Percentiles rank a stretch among this genome's conserved stretches.
These are phyloP conservation scores for Dynastes hyllus DNA, from an alignment of 2,888 invertebrate species.

Conservation along the genomic window DNA sequence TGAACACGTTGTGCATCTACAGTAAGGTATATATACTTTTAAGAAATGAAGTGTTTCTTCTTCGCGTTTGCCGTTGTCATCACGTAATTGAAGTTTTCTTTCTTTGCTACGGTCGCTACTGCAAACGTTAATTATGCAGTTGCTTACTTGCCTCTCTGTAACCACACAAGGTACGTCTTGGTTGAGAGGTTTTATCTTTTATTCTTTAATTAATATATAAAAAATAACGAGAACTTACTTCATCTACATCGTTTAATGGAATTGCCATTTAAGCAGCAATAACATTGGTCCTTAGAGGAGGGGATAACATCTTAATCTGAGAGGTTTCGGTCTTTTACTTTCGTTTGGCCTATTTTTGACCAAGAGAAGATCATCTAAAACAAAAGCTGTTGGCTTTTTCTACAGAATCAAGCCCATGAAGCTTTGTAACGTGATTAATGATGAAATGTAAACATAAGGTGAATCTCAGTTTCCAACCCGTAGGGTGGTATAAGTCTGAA, in stretches of 20 bases:
- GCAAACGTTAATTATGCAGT: background rate
- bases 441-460: too few relatives aligned
- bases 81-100: constrained; percentile 56
- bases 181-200: background rate
- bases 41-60: constrained; percentile 52
- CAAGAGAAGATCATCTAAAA: too few relatives aligned
- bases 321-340: too few relatives aligned
- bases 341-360: too few relatives aligned
- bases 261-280: background rate
- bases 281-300: background rate
- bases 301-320: too few relatives aligned
- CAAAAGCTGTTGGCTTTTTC: too few relatives aligned
- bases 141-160: background rate
- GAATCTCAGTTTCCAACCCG: too few relatives aligned
- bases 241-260: background rate
- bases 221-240: background rate
- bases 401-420: too few relatives aligned
- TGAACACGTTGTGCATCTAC: background rate
- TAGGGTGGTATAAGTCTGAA: too few relatives aligned
- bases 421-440: too few relatives aligned
- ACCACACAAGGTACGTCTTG: background rate
- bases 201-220: background rate
- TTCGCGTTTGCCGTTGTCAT: constrained; percentile 56
- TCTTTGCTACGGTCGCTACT: constrained; percentile 26
- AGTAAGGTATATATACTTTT: constrained; percentile 47